Conservation (phyloP, 2,113 vertebrate genomes). For the Mohoua ochrocephala region DNA sequence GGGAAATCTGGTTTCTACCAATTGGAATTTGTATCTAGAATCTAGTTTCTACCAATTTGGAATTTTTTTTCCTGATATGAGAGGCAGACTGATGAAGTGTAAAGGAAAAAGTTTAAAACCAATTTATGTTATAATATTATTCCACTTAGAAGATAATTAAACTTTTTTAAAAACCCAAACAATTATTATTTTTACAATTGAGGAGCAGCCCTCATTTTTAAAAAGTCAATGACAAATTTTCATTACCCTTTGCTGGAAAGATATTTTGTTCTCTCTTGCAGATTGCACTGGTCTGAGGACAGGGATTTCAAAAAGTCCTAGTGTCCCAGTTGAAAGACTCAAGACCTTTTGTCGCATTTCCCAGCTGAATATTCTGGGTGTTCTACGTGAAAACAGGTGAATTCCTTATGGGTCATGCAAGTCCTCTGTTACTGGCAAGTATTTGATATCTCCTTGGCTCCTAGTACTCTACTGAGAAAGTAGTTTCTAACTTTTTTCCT, state of each 20-base stretch:
- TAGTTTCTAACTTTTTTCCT: not conserved
- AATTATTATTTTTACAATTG: not conserved
- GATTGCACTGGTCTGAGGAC: not conserved
- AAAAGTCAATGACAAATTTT: not conserved
- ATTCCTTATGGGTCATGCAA: not conserved
- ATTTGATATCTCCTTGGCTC: not conserved
- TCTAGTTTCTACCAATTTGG: not conserved
- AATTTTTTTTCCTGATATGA: not conserved
- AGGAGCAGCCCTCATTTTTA: not conserved
- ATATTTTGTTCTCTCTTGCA: not conserved
- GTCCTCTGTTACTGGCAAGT: not conserved
- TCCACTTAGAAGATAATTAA: not conserved
- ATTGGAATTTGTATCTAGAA: not conserved
- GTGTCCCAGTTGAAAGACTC: not conserved
- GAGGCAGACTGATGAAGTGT: not conserved
- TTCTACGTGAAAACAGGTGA: not conserved
- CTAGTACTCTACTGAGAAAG: not conserved
- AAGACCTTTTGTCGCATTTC: not conserved
- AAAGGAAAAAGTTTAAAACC: not conserved
- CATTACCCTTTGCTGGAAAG: not conserved
- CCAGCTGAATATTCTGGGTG: not conserved
- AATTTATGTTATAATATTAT: not conserved
- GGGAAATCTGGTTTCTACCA: not conserved
- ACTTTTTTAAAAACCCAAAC: rapidly evolving
- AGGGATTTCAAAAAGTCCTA: not conserved